Percentiles rank a stretch among this genome's conserved stretches.
Conservation (phyloP, 2,113 vertebrate genomes). For the Anolis sagrei region DNA sequence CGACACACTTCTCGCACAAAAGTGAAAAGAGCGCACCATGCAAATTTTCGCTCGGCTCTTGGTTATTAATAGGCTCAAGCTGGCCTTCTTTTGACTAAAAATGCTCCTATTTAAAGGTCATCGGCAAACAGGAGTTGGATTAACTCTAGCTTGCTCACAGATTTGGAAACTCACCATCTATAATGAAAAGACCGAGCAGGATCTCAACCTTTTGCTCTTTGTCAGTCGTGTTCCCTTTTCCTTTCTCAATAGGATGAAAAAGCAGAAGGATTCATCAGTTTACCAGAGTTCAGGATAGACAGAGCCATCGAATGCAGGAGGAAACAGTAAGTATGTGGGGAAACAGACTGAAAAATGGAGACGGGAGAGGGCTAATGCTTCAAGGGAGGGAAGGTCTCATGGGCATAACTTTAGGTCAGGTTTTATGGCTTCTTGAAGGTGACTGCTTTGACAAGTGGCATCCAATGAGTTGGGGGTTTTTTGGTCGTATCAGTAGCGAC, state of each 20-base stretch:
- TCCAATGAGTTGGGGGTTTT: no score
- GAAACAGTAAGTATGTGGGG: constrained; percentile 86
- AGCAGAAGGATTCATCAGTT: constrained; percentile 91
- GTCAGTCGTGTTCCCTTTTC: not conserved
- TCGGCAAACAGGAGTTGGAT: constrained; percentile 20
- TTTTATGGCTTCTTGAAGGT: not conserved
- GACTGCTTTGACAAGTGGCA: not conserved
- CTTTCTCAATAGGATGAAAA: constrained; percentile 84
- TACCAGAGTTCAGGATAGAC: constrained; percentile 92
- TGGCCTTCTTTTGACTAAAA: constrained; percentile 18
- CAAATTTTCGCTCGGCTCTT: not conserved
- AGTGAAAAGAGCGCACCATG: not conserved
- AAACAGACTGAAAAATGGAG: not conserved
- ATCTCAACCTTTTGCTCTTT: constrained; percentile 18
- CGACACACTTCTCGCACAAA: not conserved
- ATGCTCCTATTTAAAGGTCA: constrained; percentile 46
- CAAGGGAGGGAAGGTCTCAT: not conserved
- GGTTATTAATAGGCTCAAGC: constrained; percentile 1
- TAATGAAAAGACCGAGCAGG: constrained; percentile 21
- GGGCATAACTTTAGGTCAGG: not conserved
- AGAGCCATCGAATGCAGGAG: constrained; percentile 89
- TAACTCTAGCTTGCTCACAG: constrained; percentile 30
- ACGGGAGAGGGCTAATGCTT: not conserved
- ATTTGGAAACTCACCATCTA: constrained; percentile 38
- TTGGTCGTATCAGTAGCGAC: no score